phyloP scores from a whole-genome alignment of 2,113 vertebrate species.

The Psilopsiagon aurifrons region DNA sequence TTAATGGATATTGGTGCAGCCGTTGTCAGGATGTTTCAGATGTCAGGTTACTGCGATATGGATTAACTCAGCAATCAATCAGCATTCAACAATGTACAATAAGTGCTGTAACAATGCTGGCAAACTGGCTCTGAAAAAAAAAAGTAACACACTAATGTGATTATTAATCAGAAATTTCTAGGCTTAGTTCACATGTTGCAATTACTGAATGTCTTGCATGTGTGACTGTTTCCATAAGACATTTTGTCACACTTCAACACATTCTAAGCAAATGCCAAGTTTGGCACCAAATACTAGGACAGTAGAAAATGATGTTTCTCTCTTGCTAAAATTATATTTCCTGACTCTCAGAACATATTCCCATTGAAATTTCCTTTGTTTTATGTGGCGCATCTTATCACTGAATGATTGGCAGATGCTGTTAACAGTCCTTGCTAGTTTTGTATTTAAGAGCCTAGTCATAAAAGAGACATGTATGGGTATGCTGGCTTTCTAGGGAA shows the following conservation, averaged over 20 bases:
- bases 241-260: slow-evolving; percentile 5
- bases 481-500: not conserved
- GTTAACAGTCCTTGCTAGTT: not conserved
- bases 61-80: slow-evolving; percentile 1
- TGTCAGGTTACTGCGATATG: not conserved
- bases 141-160: not conserved
- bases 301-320: not conserved
- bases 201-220: not conserved
- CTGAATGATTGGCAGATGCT: not conserved
- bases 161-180: slow-evolving; percentile 42
- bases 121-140: slow-evolving; percentile 28
- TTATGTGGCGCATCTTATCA: not conserved
- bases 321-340: not conserved
- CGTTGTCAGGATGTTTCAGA: not conserved
- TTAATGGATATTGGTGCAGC: not conserved
- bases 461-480: not conserved
- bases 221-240: not conserved
- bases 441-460: not conserved
- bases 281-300: not conserved
- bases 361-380: not conserved
- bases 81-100: not conserved
- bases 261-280: not conserved
- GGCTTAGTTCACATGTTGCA: not conserved
- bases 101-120: not conserved
- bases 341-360: not conserved